Evolutionary conservation across 2,797 vertebrate genomes (phyloP), one percentile per base, ranked within the genome.

Genomic region (Hydrolagus colliei): DNA sequence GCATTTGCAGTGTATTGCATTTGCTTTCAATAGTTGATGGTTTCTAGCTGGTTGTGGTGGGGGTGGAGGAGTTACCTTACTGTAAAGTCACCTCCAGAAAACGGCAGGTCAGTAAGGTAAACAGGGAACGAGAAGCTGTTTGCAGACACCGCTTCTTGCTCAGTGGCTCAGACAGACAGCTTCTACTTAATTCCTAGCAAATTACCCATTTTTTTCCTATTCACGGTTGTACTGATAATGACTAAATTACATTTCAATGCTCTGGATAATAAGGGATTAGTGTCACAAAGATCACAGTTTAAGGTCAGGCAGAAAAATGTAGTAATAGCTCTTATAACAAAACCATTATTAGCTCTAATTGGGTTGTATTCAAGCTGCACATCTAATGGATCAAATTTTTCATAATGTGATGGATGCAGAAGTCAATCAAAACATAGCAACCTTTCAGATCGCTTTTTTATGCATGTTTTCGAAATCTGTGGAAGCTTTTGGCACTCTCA

Each of bases 81-180:
- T 52, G 41, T 6, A 52, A 6, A 52, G 41, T 52, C 41, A 52
- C 41, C 41, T 1, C 41, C 41, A 52, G 41, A 52, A 52, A 6
- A 52, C 6, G 41, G 41, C 41, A 52, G 41, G 6, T 52, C 41
- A 52, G 2, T 52, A 1, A 52, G 41, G 41, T 87, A 88, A 91
- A 90, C 90, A 27, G 89, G 89, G 91, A 89, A 88, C 72, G 87
- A 87, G 89, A 88, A 90, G 88, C 88, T 87, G 79, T 90, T 91
- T 91, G 88, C 72, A 22, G 67, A n/a, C 65, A 41, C 79, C 68
- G 79, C 86, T 86, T 89, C 80, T 27, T 87, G 90, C 90, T 90
- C 90, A 86, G 12, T 91, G 91, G 86, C 78, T 76, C 87, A 90
- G 89, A 88, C 87, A 89, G 89, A 89, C 86, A 91, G 87, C 88